Evolutionary conservation across 1,140 invertebrate species (phyloP), one percentile per base, ranked within the genome.

Genomic region (Heliothis virescens): DNA sequence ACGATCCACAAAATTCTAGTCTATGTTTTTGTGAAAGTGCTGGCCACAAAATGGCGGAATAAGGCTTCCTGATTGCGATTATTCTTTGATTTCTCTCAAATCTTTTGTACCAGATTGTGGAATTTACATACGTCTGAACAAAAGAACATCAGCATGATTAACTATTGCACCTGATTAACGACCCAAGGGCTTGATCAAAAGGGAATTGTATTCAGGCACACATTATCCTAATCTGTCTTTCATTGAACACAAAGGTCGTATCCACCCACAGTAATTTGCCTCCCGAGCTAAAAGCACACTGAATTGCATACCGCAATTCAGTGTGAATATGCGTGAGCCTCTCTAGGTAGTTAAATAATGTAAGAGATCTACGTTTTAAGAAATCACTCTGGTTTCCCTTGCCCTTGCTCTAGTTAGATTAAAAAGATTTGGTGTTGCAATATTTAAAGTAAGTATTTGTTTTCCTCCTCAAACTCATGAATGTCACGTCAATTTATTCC

Each of bases 121-220:
- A 26, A 57, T 18, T 2, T 11, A 55, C 13, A n/a, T 13, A n/a
- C n/a, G 29, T 65, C 18, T 18, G 63, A 67, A 67, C 63, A 67
- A 47, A 65, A 65, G 62, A 34, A 26, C 55, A 65, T 47, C 10
- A 67, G 13, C 41, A 48, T 67, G 41, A 67, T 67, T 48, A 48
- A 67, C 34, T 41, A 41, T 67, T 48, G 41, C 41, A 16, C 10
- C 34, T 67, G 48, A 67, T 67, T 67, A 67, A 67, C 63, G 63
- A 67, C 34, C 12, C 16, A 67, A 67, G 18, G 41, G 41, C 55
- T 10, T 48, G 63, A 67, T 67, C 63, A 67, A 67, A 67, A 67
- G 63, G 34, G 63, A 65, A 67, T 67, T 67, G 63, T 67, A 50
- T 41, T 50, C 5, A 50, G 29, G 16, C 41, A 4, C 63, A 48